Conservation (phyloP, 2,888 invertebrate species). For the Bombylius major region DNA sequence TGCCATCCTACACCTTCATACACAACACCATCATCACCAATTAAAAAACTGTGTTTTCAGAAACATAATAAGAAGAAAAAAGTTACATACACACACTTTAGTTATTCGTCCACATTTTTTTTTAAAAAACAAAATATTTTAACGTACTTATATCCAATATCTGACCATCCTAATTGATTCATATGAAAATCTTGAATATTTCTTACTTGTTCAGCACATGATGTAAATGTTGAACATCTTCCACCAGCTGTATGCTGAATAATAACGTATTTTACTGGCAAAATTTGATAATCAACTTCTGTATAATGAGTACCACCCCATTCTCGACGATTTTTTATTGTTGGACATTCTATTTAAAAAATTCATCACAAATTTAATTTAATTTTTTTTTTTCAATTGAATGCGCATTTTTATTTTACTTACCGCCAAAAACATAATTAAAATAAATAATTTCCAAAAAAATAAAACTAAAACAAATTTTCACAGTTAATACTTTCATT, state of each 20-base stretch:
- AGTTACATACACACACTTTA: too few relatives aligned
- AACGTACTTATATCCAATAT: slow-evolving; percentile 46
- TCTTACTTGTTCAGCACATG: slow-evolving; percentile 38
- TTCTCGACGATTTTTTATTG: slow-evolving; percentile 41
- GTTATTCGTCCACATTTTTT: too few relatives aligned
- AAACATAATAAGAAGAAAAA: too few relatives aligned
- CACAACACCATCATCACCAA: slow-evolving; percentile 51
- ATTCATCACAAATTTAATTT: too few relatives aligned
- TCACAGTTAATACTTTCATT: too few relatives aligned
- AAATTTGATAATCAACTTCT: slow-evolving; percentile 42
- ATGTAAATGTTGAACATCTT: slow-evolving; percentile 35
- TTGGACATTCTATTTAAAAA: slow-evolving; percentile 34
- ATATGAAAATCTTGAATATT: slow-evolving; percentile 43
- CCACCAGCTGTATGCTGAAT: slow-evolving; percentile 45
- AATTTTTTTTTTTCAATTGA: not conserved
- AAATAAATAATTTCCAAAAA: too few relatives aligned
- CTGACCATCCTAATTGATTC: slow-evolving; percentile 37
- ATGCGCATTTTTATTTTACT: too few relatives aligned
- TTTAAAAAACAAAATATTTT: not conserved
- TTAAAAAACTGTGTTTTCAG: slow-evolving; percentile 38
- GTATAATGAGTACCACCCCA: slow-evolving; percentile 46
- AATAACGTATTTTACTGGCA: slow-evolving; percentile 44
- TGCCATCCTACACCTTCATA: slow-evolving; percentile 56
- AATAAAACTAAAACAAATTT: too few relatives aligned
- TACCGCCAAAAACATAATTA: too few relatives aligned